Base-by-base conservation (phyloP, 1,140 invertebrate species). In the Bombus huntii region DNA sequence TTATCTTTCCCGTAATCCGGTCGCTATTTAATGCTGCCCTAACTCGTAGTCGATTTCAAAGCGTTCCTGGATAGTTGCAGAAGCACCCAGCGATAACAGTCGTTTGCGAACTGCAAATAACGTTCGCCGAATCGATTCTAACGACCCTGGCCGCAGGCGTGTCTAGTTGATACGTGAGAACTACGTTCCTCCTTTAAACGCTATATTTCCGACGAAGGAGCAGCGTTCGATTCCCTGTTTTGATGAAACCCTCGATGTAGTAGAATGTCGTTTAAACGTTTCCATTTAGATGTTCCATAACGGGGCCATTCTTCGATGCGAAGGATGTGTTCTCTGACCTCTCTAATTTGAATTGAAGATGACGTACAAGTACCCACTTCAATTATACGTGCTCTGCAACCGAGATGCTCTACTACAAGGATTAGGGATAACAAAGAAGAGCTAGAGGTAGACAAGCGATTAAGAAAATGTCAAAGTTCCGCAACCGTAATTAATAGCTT, bases 51-150 rank as follows among this genome's bases (percentile, higher is more conserved):
- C 47, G 34, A 18, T 66, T 66, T 22, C 39, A 34, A 37, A 66
- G 39, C 31, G 34, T 66, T 37, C 3, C 3, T 9, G 37, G 18
- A 65, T 53, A 53, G 47, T 53, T 22, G 18, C 47, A 22, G 47
- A 53, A 22, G 12, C 62, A 47, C 12, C 39, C 28, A 13, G n/a
- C 39, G 83, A 57, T 34, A 79, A 71, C 53, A 44, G n/a, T 57
- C 75, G 34, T 68, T 72, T 10, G 37, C 83, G 6, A 53, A 22
- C 18, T 53, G 47, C 47, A 79, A 84, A 79, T 72, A 85, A 85
- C 39, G 53, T 15, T 9, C 53, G 42, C 22, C 10, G 57, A 80
- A 85, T 85, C 76, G 83, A 85, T 85, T 62, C 68, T 80, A 85
- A 85, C 47, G 47, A 53, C 47, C 47, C 47, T 53, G 47, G 53